Evolutionary conservation across 2,888 invertebrate genomes (phyloP).

Genomic region (Cheilosia impressa): DNA sequence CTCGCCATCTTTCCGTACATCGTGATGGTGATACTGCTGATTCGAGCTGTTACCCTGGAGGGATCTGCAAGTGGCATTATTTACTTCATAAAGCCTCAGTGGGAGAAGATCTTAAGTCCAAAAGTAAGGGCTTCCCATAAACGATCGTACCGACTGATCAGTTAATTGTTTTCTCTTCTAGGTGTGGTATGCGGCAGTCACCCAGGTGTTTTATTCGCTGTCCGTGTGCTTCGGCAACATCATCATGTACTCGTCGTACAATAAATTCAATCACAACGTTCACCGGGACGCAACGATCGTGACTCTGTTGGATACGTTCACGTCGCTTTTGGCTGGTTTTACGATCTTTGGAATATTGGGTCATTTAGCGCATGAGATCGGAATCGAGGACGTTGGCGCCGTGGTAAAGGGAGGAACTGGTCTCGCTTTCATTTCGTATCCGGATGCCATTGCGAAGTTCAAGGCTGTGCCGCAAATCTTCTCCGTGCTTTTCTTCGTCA

Average conservation of each 20-base stretch:
- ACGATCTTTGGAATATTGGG: constrained; percentile 86
- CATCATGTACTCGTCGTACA: constrained; percentile 87
- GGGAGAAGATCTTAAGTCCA: constrained; percentile 86
- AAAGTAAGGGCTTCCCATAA: constrained; percentile 80
- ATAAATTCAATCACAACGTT: constrained; percentile 86
- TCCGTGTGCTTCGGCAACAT: constrained; percentile 87
- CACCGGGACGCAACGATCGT: constrained; percentile 86
- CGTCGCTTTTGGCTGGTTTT: constrained; percentile 85
- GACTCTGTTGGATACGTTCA: constrained; percentile 85
- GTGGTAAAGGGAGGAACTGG: constrained; percentile 85
- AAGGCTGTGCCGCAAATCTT: constrained; percentile 85
- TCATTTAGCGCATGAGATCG: constrained; percentile 85
- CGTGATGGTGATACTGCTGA: constrained; percentile 87
- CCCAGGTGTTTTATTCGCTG: constrained; percentile 87
- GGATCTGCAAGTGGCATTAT: constrained; percentile 87
- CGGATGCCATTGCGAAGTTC: constrained; percentile 86
- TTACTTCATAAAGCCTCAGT: constrained; percentile 88
- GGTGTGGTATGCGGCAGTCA: constrained; percentile 88
- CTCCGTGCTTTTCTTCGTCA: constrained; percentile 85
- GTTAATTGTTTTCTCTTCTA: constrained; percentile 75
- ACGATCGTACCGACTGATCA: neutral
- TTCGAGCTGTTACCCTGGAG: constrained; percentile 86
- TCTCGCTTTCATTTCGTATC: constrained; percentile 86
- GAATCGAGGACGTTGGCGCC: constrained; percentile 83
- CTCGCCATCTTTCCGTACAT: constrained; percentile 90